phyloP scores from a whole-genome alignment of 2,888 invertebrate species.

The Gibbula magus region DNA sequence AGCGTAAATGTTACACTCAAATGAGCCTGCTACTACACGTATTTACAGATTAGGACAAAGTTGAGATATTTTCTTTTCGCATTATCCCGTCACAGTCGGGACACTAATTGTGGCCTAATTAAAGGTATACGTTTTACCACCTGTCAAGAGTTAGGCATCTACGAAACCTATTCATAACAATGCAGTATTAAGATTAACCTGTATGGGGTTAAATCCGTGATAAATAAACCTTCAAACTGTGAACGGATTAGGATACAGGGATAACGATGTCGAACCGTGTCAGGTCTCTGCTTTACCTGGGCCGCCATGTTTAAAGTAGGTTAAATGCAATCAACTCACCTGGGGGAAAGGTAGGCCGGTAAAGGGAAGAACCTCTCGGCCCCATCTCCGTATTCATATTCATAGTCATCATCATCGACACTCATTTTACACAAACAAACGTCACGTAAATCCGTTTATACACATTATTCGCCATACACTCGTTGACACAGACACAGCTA shows the following conservation, averaged over 20 bases:
- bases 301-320: conserved; percentile 21
- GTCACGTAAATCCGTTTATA: not conserved
- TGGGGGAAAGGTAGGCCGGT: conserved; percentile 54
- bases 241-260: not conserved
- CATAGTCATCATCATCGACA: conserved; percentile 17
- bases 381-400: conserved; percentile 23
- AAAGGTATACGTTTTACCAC: not conserved
- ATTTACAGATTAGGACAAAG: not conserved
- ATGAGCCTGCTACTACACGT: too few relatives aligned
- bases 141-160: not conserved
- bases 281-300: not conserved
- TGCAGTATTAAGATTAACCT: not conserved
- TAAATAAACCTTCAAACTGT: not conserved
- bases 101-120: not conserved
- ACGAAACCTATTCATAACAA: not conserved
- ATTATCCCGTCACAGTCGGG: not conserved
- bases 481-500: too few relatives aligned
- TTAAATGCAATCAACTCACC: conserved; percentile 41
- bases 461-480: not conserved
- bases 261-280: not conserved
- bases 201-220: not conserved
- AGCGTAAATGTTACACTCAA: not conserved
- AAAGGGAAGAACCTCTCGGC: conserved; percentile 43
- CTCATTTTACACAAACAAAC: not conserved
- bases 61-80: not conserved